Evolutionary conservation across 2,113 vertebrate genomes (phyloP).

Genomic region (Colossoma macropomum): DNA sequence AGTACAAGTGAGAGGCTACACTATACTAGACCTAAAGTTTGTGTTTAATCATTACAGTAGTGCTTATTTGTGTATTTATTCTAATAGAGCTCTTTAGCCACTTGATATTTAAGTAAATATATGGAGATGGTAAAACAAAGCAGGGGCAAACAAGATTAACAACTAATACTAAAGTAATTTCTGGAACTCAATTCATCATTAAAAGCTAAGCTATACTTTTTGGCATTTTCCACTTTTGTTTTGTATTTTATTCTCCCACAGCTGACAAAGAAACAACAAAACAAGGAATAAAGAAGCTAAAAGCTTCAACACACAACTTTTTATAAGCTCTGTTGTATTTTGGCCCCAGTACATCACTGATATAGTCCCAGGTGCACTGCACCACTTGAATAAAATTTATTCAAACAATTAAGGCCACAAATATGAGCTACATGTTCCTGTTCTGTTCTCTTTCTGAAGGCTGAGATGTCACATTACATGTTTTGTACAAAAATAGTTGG

Average conservation of each 20-base stretch:
- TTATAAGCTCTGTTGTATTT: conserved; percentile 28
- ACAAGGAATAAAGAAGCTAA: conserved; percentile 17
- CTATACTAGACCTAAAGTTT: background rate
- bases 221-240: conserved; percentile 38
- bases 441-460: conserved; percentile 47
- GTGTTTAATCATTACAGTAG: background rate
- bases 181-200: conserved; percentile 2
- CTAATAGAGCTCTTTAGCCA: background rate
- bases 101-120: background rate
- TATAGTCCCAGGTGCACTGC: conserved; percentile 27
- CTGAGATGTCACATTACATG: conserved; percentile 33
- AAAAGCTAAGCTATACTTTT: conserved; percentile 16
- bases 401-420: conserved; percentile 74
- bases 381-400: conserved; percentile 30
- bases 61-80: background rate
- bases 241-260: conserved; percentile 38
- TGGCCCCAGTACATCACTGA: conserved; percentile 30
- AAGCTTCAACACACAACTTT: conserved; percentile 31
- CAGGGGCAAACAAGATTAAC: background rate
- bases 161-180: conserved; percentile 25
- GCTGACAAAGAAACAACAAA: conserved; percentile 39
- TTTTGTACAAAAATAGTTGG: conserved; percentile 64
- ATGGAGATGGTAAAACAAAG: background rate
- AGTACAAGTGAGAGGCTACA: too few relatives aligned
- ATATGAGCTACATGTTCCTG: conserved; percentile 58